phyloP scores from a whole-genome alignment of 2,888 invertebrate genomes.

The Cheilosia grossa region DNA sequence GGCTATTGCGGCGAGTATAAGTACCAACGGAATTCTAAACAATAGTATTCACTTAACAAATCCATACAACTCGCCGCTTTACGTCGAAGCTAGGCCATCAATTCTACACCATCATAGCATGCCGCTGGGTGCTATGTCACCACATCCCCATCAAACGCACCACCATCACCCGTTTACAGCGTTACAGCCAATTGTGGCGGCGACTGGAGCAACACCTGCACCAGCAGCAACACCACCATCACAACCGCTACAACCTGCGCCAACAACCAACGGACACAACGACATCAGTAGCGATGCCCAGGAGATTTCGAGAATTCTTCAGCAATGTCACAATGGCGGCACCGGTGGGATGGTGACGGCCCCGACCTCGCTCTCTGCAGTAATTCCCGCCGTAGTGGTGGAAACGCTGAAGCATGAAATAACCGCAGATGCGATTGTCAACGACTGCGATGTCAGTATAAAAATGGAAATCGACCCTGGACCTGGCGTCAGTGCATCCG shows the following conservation, averaged over 20 bases:
- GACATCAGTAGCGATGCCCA: slow-evolving; percentile 82
- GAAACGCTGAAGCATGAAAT: slow-evolving; percentile 42
- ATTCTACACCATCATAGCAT: slow-evolving; percentile 34
- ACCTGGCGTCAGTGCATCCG: slow-evolving; percentile 29
- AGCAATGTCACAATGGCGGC: slow-evolving; percentile 82
- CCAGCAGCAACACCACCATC: slow-evolving; percentile 35
- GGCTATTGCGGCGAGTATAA: slow-evolving; percentile 17
- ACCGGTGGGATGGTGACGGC: slow-evolving; percentile 18
- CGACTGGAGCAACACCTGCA: slow-evolving; percentile 1
- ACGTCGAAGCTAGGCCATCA: slow-evolving; percentile 38
- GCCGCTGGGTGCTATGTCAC: slow-evolving; percentile 38
- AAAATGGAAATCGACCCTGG: slow-evolving; percentile 55
- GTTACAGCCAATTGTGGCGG: not conserved
- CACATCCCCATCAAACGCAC: slow-evolving; percentile 39
- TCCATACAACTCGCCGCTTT: slow-evolving; percentile 55
- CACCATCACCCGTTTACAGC: slow-evolving; percentile 26
- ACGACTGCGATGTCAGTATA: slow-evolving; percentile 52
- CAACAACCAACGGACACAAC: slow-evolving; percentile 78
- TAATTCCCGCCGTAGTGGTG: not conserved
- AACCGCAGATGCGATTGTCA: slow-evolving; percentile 21
- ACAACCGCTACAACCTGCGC: slow-evolving; percentile 48
- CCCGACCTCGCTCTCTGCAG: slow-evolving; percentile 7
- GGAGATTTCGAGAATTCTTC: slow-evolving; percentile 83
- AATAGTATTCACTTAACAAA: slow-evolving; percentile 61
- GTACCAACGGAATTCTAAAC: slow-evolving; percentile 46